phyloP scores from a whole-genome alignment of 2,888 invertebrate species.

The Homarus gammarus region DNA sequence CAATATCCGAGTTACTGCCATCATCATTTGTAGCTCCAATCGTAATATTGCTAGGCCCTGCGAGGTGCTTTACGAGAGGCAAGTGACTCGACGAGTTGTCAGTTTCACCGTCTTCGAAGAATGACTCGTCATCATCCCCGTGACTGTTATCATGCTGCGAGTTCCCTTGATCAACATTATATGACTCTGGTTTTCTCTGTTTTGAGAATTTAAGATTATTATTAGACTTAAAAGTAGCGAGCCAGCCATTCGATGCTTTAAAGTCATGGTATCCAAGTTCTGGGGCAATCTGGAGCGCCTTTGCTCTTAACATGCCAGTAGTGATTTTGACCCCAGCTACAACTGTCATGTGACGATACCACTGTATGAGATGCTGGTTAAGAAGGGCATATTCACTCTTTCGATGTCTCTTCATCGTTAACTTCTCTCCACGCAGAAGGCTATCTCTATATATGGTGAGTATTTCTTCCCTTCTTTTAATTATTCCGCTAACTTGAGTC shows the following conservation, averaged over 20 bases:
- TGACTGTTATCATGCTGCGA: constrained; percentile 24
- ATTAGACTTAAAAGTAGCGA: constrained; percentile 75
- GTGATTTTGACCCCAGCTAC: constrained; percentile 70
- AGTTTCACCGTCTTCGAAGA: constrained; percentile 49
- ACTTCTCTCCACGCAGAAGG: constrained; percentile 68
- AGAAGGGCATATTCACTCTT: constrained; percentile 71
- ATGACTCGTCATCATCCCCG: constrained; percentile 47
- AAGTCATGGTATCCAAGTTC: constrained; percentile 75
- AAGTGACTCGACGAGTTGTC: constrained; percentile 41
- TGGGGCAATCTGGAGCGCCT: constrained; percentile 74
- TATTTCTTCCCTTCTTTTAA: constrained; percentile 72
- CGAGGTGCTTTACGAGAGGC: constrained; percentile 2
- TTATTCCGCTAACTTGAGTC: constrained; percentile 75
- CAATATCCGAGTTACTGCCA: constrained; percentile 43
- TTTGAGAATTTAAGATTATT: constrained; percentile 73
- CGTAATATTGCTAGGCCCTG: constrained; percentile 44
- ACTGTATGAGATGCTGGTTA: constrained; percentile 75
- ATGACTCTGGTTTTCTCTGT: constrained; percentile 44
- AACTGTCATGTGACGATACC: constrained; percentile 73
- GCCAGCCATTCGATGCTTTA: constrained; percentile 75
- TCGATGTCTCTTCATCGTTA: constrained; percentile 65
- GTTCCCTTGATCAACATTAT: constrained; percentile 34
- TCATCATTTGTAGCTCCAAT: constrained; percentile 44
- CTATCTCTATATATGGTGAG: constrained; percentile 65
- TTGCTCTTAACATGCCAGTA: constrained; percentile 75